These are phyloP conservation scores for Lasioglossum vierecki DNA, from an alignment of 2,888 invertebrate genomes.

Conservation along the genomic window DNA sequence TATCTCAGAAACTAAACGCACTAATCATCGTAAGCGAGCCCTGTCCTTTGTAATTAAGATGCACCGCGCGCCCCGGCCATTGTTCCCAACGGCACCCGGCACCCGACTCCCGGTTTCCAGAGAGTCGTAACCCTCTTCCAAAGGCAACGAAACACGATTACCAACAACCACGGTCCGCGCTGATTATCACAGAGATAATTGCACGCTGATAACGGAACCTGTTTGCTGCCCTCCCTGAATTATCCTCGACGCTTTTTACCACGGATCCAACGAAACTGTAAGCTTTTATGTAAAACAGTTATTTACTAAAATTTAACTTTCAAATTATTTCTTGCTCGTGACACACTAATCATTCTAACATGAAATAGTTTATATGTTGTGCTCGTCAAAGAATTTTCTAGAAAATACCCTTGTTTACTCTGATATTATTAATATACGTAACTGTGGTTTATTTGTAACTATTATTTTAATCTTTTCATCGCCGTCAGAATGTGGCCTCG, in stretches of 20 bases:
- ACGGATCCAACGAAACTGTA: background rate
- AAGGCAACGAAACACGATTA: conserved; percentile 14
- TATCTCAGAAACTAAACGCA: conserved; percentile 50
- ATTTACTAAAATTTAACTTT: background rate
- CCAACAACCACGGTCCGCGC: background rate
- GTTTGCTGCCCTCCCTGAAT: background rate
- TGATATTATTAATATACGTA: background rate
- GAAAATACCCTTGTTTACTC: background rate
- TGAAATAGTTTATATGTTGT: background rate
- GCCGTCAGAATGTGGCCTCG: background rate
- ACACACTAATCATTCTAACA: too few species aligned
- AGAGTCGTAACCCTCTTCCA: conserved; percentile 6
- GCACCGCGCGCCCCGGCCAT: conserved; percentile 15
- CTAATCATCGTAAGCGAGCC: conserved; percentile 58
- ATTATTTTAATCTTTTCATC: background rate
- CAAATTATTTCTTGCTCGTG: background rate
- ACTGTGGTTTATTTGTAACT: background rate
- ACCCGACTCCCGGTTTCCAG: background rate
- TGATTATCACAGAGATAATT: conserved; percentile 38
- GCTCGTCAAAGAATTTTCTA: background rate
- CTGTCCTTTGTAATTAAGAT: conserved; percentile 58
- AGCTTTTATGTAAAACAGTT: background rate
- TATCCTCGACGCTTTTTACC: conserved; percentile 20
- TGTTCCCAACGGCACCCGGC: background rate
- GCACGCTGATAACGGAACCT: conserved; percentile 7